A percentile compares a stretch with the other conserved stretches of the same genome.
These are phyloP conservation scores for Seriola aureovittata DNA, from an alignment of 2,113 vertebrate genomes.

Conservation along the genomic window DNA sequence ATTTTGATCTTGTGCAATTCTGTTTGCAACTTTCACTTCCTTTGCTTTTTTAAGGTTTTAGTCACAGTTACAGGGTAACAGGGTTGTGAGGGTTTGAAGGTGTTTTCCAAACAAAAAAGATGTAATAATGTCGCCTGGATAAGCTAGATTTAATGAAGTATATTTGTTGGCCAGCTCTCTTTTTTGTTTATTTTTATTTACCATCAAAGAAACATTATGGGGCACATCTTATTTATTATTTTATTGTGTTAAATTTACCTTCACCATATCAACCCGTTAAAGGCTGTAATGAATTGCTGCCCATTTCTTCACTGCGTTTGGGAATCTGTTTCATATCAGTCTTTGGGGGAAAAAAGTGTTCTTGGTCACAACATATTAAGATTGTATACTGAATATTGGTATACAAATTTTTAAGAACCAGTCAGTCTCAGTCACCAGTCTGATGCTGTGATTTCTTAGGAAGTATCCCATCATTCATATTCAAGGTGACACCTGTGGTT, in stretches of 20 bases:
- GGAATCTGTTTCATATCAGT: too few species aligned
- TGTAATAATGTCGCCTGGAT: background rate
- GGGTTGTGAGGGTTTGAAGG: too few species aligned
- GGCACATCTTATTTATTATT: background rate
- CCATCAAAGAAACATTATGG: background rate
- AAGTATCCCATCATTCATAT: background rate
- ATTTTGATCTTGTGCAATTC: background rate
- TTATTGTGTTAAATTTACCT: background rate
- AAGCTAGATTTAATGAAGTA: background rate
- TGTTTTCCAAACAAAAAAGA: background rate
- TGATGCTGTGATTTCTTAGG: background rate
- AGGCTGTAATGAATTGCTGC: too few species aligned
- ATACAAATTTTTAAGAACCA: background rate
- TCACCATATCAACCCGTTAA: background rate
- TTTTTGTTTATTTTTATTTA: background rate
- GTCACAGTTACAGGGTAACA: background rate
- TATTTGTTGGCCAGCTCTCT: background rate
- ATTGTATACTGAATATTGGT: too few species aligned
- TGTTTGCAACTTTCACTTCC: slow-evolving; percentile 28
- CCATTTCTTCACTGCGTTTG: too few species aligned
- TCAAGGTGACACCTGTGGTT: background rate
- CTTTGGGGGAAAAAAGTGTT: background rate
- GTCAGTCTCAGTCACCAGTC: background rate
- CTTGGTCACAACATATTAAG: background rate
- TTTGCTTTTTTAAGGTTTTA: background rate